phyloP scores from a whole-genome alignment of 2,888 invertebrate genomes.

The Troides helena region DNA sequence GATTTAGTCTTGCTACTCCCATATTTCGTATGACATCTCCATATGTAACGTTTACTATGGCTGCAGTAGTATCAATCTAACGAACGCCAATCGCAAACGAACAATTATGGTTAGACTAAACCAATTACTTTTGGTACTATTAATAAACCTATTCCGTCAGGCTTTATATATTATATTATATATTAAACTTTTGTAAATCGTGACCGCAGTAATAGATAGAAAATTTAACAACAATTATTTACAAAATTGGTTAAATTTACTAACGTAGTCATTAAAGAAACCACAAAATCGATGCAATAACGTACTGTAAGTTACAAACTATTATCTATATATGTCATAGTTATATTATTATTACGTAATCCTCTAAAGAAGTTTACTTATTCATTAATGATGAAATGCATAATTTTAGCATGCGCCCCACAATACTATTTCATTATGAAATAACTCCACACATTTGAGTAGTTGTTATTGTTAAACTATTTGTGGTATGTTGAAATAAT shows the following conservation, averaged over 20 bases:
- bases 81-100: not conserved
- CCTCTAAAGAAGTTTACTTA: not conserved
- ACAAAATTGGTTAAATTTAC: not conserved
- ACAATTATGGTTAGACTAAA: not conserved
- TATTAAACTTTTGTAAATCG: not conserved
- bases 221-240: not conserved
- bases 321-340: no score
- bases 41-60: no score
- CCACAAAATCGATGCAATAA: not conserved
- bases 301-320: no score
- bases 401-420: not conserved
- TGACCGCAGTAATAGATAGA: not conserved
- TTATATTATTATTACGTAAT: no score
- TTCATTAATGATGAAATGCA: not conserved
- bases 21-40: no score
- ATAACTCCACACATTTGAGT: slow-evolving; percentile 3
- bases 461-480: slow-evolving; percentile 8
- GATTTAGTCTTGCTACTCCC: no score
- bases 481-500: slow-evolving; percentile 20
- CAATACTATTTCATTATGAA: slow-evolving; percentile 7
- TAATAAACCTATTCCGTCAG: not conserved
- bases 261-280: not conserved
- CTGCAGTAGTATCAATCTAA: no score
- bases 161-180: not conserved
- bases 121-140: slow-evolving; percentile 1